Percentiles rank a stretch among this genome's conserved stretches.
These are phyloP conservation scores for Gortyna flavago DNA, from an alignment of 2,888 invertebrate species.

Conservation along the genomic window DNA sequence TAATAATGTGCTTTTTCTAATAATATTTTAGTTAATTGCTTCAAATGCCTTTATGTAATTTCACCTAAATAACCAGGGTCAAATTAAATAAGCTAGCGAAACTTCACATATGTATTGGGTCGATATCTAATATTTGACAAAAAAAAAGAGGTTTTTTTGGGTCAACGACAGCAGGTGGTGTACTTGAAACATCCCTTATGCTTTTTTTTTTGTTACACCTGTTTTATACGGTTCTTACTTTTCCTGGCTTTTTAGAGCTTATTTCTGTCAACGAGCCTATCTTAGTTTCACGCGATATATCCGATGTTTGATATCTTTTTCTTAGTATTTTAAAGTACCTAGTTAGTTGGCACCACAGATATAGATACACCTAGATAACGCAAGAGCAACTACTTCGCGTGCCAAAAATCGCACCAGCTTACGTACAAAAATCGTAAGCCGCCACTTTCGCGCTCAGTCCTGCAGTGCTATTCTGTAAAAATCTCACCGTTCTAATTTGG, in stretches of 20 bases:
- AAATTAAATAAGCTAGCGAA: background rate
- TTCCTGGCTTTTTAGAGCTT: background rate
- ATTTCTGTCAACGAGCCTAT: background rate
- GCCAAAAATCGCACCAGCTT: too few relatives aligned
- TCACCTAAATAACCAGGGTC: background rate
- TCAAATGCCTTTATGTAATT: background rate
- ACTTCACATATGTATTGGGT: background rate
- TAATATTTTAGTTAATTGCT: background rate
- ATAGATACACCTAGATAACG: too few relatives aligned
- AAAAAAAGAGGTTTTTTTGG: background rate
- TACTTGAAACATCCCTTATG: background rate
- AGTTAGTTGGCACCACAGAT: background rate
- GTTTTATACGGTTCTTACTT: background rate
- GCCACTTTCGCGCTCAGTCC: too few relatives aligned
- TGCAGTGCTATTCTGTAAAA: too few relatives aligned
- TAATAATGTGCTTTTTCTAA: too few relatives aligned
- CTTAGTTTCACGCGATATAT: background rate
- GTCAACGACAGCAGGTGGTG: background rate
- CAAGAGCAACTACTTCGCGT: too few relatives aligned
- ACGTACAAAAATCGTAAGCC: too few relatives aligned
- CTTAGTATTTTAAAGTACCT: background rate
- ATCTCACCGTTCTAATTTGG: too few relatives aligned
- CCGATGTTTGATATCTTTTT: background rate
- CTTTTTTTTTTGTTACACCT: background rate
- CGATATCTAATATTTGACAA: too few relatives aligned